phyloP scores from a whole-genome alignment of 2,113 vertebrate genomes.

The Chascanopsetta lugubris region DNA sequence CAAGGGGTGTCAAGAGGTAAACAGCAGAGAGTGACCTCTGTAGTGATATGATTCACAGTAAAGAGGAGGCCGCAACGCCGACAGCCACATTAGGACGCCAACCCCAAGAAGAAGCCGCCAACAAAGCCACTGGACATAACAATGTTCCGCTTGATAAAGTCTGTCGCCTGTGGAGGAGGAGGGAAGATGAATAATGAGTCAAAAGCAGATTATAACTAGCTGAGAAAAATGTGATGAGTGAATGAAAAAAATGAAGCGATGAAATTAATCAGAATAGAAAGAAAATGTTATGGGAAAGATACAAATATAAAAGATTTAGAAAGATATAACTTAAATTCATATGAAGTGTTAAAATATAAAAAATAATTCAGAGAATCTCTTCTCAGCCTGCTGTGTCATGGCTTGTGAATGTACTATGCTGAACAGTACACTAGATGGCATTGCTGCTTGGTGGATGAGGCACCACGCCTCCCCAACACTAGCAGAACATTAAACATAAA shows the following conservation, averaged over 20 bases:
- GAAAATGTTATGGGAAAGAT: too few relatives aligned
- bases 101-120: slow-evolving; percentile 94
- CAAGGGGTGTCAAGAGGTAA: slow-evolving; percentile 24
- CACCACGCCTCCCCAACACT: background rate
- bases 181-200: background rate
- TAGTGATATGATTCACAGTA: slow-evolving; percentile 47
- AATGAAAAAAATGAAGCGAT: background rate
- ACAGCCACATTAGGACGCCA: slow-evolving; percentile 86
- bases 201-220: background rate
- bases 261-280: too few relatives aligned
- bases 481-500: background rate
- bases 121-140: slow-evolving; percentile 95
- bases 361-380: background rate
- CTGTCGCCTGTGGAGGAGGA: slow-evolving; percentile 86
- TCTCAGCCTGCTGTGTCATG: slow-evolving; percentile 11
- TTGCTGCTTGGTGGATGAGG: slow-evolving; percentile 16
- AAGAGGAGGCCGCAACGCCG: background rate
- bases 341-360: background rate
- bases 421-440: slow-evolving; percentile 52
- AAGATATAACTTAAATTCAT: too few relatives aligned
- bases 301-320: too few relatives aligned
- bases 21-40: slow-evolving; percentile 25
- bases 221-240: background rate
- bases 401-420: slow-evolving; percentile 13
- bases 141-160: slow-evolving; percentile 97